Evolutionary conservation across 2,888 invertebrate species (phyloP).

Genomic region (Luperina nickerlii): DNA sequence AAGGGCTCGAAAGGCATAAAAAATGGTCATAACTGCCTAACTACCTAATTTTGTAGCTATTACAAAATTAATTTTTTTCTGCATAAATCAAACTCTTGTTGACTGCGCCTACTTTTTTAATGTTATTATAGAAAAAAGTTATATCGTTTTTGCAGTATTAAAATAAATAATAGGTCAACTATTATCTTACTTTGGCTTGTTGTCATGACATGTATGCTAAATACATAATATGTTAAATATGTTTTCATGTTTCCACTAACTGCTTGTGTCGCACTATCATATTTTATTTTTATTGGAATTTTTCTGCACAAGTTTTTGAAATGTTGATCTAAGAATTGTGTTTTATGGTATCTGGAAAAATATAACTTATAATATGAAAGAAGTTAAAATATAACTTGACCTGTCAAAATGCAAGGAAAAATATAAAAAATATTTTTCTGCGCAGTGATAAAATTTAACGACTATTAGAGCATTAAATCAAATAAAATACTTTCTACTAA

Average conservation of each 20-base stretch:
- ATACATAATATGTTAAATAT: constrained; percentile 63
- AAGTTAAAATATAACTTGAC: not conserved
- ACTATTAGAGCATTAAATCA: constrained; percentile 30
- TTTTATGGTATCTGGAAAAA: not conserved
- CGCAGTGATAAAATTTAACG: not conserved
- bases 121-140: not conserved
- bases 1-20: too few species aligned
- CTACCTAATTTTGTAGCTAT: too few species aligned
- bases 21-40: too few species aligned
- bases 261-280: constrained; percentile 64
- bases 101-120: not conserved
- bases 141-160: not conserved
- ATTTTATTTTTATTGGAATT: constrained; percentile 61
- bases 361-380: constrained; percentile 4
- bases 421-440: not conserved
- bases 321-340: constrained; percentile 7
- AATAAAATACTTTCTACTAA: constrained; percentile 27
- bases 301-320: constrained; percentile 33
- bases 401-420: not conserved
- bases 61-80: not conserved
- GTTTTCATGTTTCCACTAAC: constrained; percentile 48
- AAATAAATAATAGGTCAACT: not conserved
- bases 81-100: too few species aligned
- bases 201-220: constrained; percentile 43
- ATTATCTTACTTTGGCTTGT: not conserved